Conservation (phyloP, 2,113 vertebrate genomes). For the Dermatemys mawii region DNA sequence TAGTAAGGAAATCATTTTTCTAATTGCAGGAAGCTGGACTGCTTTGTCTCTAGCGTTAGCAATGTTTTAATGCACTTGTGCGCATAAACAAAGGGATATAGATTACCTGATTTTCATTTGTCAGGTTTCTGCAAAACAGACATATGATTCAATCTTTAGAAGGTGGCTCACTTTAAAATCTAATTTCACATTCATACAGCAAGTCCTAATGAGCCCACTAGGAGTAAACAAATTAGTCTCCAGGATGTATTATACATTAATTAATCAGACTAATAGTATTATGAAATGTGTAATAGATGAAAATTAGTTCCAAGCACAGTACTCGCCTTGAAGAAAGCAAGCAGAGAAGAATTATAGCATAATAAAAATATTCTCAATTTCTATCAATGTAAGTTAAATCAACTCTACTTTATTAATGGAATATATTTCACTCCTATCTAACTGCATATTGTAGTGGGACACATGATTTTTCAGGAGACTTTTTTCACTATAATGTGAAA, state of each 20-base stretch:
- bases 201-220: slow-evolving; percentile 79
- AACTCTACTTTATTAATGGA: slow-evolving; percentile 47
- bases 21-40: slow-evolving; percentile 23
- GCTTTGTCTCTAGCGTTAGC: background rate
- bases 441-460: slow-evolving; percentile 10
- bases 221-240: slow-evolving; percentile 86
- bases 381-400: slow-evolving; percentile 55
- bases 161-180: slow-evolving; percentile 76
- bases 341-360: slow-evolving; percentile 56
- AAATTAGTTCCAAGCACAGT: slow-evolving; percentile 78
- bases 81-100: slow-evolving; percentile 36
- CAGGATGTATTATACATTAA: slow-evolving; percentile 82
- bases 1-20: slow-evolving; percentile 19
- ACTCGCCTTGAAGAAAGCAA: slow-evolving; percentile 63
- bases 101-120: slow-evolving; percentile 68
- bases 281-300: slow-evolving; percentile 81
- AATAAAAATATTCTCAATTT: slow-evolving; percentile 69
- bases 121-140: slow-evolving; percentile 66
- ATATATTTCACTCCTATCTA: slow-evolving; percentile 27
- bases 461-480: background rate
- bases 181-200: slow-evolving; percentile 77
- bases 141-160: slow-evolving; percentile 73
- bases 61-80: slow-evolving; percentile 12
- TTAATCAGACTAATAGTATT: slow-evolving; percentile 85
- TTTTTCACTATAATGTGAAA: background rate